These are phyloP conservation scores for Cabera pusaria DNA, from an alignment of 2,888 invertebrate genomes.

Conservation along the genomic window DNA sequence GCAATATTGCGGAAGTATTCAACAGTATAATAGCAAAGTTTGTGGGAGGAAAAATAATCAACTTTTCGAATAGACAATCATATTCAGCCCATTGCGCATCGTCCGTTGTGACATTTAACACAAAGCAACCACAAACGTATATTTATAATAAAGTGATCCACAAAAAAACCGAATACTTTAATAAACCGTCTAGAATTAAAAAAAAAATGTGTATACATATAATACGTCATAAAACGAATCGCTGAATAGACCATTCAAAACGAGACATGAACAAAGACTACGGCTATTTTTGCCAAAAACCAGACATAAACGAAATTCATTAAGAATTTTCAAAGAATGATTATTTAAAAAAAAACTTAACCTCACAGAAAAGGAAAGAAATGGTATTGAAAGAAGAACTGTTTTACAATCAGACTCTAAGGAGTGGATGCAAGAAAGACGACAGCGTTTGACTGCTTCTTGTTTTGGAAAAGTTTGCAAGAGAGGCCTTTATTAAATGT, in stretches of 20 bases:
- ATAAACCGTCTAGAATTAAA: constrained; percentile 6
- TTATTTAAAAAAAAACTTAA: no score
- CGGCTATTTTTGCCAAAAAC: not conserved
- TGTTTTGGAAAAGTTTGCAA: not conserved
- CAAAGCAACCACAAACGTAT: no score
- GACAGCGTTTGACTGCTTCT: not conserved
- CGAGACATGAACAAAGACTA: constrained; percentile 10
- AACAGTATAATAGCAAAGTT: constrained; percentile 7
- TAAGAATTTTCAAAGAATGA: no score
- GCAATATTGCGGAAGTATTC: constrained; percentile 9
- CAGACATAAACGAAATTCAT: not conserved
- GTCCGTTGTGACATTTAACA: constrained; percentile 8
- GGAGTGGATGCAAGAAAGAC: not conserved
- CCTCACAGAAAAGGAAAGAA: no score
- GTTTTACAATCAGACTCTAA: not conserved
- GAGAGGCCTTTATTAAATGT: not conserved
- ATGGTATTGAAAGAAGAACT: not conserved
- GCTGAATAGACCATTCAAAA: constrained; percentile 2
- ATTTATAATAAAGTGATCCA: constrained; percentile 4
- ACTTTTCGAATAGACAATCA: constrained; percentile 10
- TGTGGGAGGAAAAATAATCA: constrained; percentile 11
- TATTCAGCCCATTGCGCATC: constrained; percentile 8
- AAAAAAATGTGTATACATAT: no score
- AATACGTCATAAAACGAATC: constrained; percentile 5
- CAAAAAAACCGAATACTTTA: not conserved